These are phyloP conservation scores for Drosophila bocki DNA, from an alignment of 1,140 invertebrate species.

Conservation along the genomic window DNA sequence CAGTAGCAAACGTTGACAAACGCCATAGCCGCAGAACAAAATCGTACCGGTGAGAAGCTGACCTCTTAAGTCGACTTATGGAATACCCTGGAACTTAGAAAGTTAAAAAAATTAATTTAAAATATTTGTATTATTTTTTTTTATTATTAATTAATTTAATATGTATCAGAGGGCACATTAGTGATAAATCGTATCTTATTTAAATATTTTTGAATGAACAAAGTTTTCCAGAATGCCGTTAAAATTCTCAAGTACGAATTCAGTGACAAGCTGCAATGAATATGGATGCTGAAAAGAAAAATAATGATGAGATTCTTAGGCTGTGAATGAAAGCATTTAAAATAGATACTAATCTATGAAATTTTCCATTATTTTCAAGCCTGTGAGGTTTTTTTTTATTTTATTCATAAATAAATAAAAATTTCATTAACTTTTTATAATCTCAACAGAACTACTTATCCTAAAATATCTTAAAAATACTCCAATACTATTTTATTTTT, in stretches of 20 bases:
- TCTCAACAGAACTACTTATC: no score
- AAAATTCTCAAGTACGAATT: neutral
- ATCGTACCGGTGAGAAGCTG: neutral
- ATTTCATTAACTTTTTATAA: neutral
- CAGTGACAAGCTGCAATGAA: neutral
- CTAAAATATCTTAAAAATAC: no score
- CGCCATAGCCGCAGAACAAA: constrained; percentile 37
- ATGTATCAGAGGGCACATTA: no score
- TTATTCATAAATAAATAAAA: neutral
- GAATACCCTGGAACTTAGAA: neutral
- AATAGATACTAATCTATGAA: no score
- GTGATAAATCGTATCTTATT: no score
- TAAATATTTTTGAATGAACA: no score
- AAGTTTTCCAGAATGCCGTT: no score
- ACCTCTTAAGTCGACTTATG: neutral
- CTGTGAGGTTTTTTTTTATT: no score
- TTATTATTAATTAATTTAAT: neutral
- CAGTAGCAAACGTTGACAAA: constrained; percentile 49
- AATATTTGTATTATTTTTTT: neutral
- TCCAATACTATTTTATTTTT: neutral
- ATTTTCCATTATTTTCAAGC: no score
- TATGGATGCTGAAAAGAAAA: neutral
- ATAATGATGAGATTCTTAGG: neutral
- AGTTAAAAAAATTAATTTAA: neutral
- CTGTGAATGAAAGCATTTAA: neutral